Percentiles rank a stretch among this genome's conserved stretches.
Conservation (phyloP, 2,797 vertebrate genomes). For the Acanthiza pusilla region DNA sequence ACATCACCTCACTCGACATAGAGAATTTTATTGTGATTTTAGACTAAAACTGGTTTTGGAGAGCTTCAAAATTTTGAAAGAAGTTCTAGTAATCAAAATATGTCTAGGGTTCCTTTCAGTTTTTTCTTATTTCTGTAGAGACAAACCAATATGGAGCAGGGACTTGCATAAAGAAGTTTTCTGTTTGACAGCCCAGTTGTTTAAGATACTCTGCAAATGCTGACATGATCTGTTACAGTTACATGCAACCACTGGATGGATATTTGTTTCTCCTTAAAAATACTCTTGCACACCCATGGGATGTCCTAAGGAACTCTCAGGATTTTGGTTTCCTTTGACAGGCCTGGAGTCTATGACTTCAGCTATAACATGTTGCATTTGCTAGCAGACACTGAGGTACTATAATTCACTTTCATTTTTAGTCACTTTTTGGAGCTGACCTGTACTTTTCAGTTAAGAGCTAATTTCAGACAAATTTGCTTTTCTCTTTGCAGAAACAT, state of each 20-base stretch:
- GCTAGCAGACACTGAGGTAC: background rate
- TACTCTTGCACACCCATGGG: background rate
- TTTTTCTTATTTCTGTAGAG: background rate
- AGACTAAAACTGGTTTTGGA: background rate
- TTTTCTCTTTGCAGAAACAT: constrained; percentile 21
- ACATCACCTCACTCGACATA: background rate
- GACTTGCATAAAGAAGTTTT: background rate
- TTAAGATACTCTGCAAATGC: background rate
- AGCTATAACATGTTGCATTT: background rate
- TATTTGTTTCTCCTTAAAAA: background rate
- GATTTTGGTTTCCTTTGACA: background rate
- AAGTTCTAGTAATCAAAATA: background rate
- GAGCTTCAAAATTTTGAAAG: background rate
- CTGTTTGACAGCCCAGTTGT: background rate
- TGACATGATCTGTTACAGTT: background rate
- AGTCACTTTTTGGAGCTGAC: background rate
- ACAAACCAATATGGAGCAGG: background rate
- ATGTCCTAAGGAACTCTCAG: background rate
- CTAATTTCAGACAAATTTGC: background rate
- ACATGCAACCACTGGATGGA: background rate
- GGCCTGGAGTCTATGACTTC: background rate
- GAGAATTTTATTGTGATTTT: background rate
- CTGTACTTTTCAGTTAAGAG: background rate
- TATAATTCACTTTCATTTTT: background rate
- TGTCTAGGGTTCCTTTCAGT: background rate